Base-by-base conservation (phyloP, 1,140 invertebrate genomes). In the Diabrotica undecimpunctata region DNA sequence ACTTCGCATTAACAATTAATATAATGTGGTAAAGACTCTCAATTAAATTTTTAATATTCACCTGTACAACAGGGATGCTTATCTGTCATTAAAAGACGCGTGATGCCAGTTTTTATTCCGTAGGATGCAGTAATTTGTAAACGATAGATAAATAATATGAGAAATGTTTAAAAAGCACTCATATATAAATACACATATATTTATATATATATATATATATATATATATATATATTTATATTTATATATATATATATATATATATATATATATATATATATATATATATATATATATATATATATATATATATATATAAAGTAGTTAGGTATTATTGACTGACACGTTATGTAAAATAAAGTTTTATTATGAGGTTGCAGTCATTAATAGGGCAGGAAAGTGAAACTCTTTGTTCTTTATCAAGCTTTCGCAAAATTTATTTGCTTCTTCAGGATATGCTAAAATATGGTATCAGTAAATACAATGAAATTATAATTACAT, bases 201-300 rank as follows among this genome's bases (percentile, higher is more conserved):
- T 54, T 54, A 54, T 54, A 54, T 54, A 54, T 54, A 54, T 54
- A 54, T 54, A 54, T 54, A 54, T 54, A 54, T 54, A 54, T 54
- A 54, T 54, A 54, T 54, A 54, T 54, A 54, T 54, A 54, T 54
- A 54, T 54, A 54, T 54, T 7, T 54, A 54, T 54, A 54, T 54
- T 8, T 54, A 54, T 54, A 54, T 54, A 54, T 54, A 54, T 54
- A 54, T 54, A 54, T 54, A 35, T n/a, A n/a, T n/a, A n/a, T n/a
- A n/a, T n/a, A n/a, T n/a, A n/a, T n/a, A n/a, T n/a, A n/a, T n/a
- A n/a, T n/a, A n/a, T n/a, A n/a, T n/a, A n/a, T n/a, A n/a, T n/a
- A n/a, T n/a, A n/a, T n/a, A n/a, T n/a, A n/a, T n/a, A n/a, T n/a
- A n/a, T n/a, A n/a, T n/a, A n/a, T n/a, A n/a, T n/a, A n/a, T n/a